Percentiles rank a stretch among this genome's conserved stretches.
Evolutionary conservation across 2,113 vertebrate genomes (phyloP).

Genomic region (Tor tambroides): DNA sequence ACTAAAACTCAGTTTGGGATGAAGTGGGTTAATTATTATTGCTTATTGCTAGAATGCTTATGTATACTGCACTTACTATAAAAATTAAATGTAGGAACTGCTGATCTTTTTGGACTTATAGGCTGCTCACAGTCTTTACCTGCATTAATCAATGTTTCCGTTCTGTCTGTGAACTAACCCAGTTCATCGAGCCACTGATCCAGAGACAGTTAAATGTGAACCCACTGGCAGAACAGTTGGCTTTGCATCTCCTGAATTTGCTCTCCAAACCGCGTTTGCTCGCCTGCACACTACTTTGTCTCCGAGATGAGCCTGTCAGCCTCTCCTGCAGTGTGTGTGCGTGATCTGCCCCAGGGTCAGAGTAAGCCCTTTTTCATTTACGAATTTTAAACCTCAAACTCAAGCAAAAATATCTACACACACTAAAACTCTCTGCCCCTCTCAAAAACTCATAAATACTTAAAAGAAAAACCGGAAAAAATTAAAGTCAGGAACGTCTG

Average conservation of each 20-base stretch:
- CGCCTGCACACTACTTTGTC: constrained; percentile 15
- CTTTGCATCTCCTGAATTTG: not conserved
- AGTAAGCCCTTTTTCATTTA: constrained; percentile 9
- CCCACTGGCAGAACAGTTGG: not conserved
- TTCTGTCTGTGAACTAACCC: not conserved
- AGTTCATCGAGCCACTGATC: not conserved
- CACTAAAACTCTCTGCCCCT: not conserved
- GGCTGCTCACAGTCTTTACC: not conserved
- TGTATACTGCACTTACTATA: not conserved
- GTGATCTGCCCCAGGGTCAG: not conserved
- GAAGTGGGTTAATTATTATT: not conserved
- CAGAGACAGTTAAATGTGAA: not conserved
- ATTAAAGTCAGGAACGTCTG: not conserved
- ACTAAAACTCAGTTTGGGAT: not conserved
- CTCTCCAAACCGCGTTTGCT: not conserved
- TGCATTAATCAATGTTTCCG: not conserved
- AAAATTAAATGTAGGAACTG: not conserved
- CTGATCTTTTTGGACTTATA: too few species aligned
- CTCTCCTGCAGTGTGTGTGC: not conserved
- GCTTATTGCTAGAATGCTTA: not conserved
- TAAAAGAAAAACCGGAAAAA: not conserved
- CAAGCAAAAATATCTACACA: not conserved
- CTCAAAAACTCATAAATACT: constrained; percentile 2
- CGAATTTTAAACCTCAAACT: not conserved
- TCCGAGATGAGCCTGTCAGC: constrained; percentile 21